phyloP scores from a whole-genome alignment of 2,113 vertebrate species.

The Merops nubicus region DNA sequence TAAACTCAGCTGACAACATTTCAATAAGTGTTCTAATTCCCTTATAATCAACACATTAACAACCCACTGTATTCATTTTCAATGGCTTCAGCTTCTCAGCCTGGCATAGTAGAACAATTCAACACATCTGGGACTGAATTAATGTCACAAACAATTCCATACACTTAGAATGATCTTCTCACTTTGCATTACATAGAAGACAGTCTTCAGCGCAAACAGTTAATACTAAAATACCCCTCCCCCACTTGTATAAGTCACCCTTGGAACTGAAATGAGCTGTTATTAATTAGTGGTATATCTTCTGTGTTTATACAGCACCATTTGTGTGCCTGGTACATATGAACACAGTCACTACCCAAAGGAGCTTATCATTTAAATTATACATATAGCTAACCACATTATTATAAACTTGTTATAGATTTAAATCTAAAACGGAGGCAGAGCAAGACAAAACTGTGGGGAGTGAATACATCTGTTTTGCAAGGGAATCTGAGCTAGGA shows the following conservation, averaged over 20 bases:
- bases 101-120: constrained; percentile 1
- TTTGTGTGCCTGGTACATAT: background rate
- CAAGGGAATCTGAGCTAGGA: background rate
- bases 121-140: constrained; percentile 41
- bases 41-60: constrained; percentile 18
- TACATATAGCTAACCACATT: background rate
- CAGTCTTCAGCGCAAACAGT: background rate
- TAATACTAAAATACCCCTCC: background rate
- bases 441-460: background rate
- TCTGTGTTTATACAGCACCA: background rate
- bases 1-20: constrained; percentile 18
- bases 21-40: constrained; percentile 39
- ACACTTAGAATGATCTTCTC: background rate
- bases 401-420: constrained; percentile 10
- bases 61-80: background rate
- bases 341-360: background rate
- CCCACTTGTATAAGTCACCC: background rate
- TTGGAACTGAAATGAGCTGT: background rate
- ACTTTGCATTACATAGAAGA: background rate
- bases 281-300: background rate
- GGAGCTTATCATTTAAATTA: background rate
- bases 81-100: background rate
- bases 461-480: background rate
- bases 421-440: background rate
- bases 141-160: constrained; percentile 22